phyloP scores from a whole-genome alignment of 2,113 vertebrate genomes.

The Rhadina sibilatrix region DNA sequence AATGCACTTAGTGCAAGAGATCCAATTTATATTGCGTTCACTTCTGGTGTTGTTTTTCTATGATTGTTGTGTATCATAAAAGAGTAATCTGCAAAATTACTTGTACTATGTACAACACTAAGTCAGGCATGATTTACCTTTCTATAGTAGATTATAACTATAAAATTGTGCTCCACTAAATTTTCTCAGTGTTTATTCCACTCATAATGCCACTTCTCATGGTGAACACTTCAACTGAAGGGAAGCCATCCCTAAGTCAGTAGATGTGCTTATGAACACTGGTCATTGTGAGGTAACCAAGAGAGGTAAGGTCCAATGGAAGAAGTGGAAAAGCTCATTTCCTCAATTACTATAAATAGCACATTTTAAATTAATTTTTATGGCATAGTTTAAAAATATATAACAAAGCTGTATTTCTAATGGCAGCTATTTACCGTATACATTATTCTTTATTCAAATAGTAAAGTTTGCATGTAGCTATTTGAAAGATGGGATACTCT shows the following conservation, averaged over 20 bases:
- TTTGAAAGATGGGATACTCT: neutral
- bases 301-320: neutral
- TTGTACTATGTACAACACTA: neutral
- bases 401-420: neutral
- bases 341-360: neutral
- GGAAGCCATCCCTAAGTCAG: neutral
- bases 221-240: neutral
- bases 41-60: neutral
- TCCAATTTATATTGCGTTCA: neutral
- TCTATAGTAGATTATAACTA: neutral
- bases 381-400: neutral
- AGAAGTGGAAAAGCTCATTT: neutral
- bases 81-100: neutral
- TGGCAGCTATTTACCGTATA: neutral
- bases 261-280: neutral
- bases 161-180: neutral
- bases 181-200: neutral
- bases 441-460: neutral
- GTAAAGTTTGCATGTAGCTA: neutral
- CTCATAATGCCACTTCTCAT: neutral
- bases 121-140: neutral
- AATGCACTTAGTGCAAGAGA: neutral
- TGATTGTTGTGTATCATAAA: neutral
- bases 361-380: neutral
- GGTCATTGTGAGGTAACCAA: neutral